Base-by-base conservation (phyloP, 64 coral and sea anemone species). In the Montipora cactus region DNA sequence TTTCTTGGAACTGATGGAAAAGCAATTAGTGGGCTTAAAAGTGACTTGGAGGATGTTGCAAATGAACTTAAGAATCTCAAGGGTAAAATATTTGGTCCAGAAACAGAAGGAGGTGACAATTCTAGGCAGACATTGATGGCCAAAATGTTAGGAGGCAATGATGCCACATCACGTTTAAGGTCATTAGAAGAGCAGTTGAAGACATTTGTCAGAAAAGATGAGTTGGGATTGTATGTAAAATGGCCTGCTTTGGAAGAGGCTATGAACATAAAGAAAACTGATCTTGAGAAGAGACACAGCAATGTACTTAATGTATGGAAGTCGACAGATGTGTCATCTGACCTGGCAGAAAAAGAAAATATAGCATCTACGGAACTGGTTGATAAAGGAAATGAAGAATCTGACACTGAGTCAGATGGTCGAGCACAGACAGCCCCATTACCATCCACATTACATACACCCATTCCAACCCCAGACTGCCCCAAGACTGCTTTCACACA, bases 201-300 rank as follows among this genome's bases (percentile, higher is more conserved):
- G 20, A 72, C 55, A 87, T 74, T 98, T 37, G 96, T 57, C 2
- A 95, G 57, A 25, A 98, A 91, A 58, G 93, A 98, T 20, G 96
- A 98, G 4, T 77, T 98, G 47, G 64, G 12, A 25, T 25, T 90
- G 59, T 97, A 95, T 79, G 96, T 97, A 2, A 97, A 92, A 76
- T 98, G 96, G 96, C 93, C 96, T 11, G 96, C 96, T 13, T 83
- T 98, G 0, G 89, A 98, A 80, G 79, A 98, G 46, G 96, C 96
- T 22, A 55, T 98, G 71, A 94, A 98, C 13, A 83, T 95, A 11
- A 91, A 92, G 66, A 98, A 95, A 71, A 71, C 82, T 21, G 82
- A 86, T 64, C 66, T 86, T 49, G 82, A 72, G 61, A 67, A n/a
- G 23, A 48, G 45, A 72, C 19, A 51, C 0, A n/a, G 45, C 46